Base-by-base conservation (phyloP, 2,797 vertebrate species). In the Epinephelus coioides region DNA sequence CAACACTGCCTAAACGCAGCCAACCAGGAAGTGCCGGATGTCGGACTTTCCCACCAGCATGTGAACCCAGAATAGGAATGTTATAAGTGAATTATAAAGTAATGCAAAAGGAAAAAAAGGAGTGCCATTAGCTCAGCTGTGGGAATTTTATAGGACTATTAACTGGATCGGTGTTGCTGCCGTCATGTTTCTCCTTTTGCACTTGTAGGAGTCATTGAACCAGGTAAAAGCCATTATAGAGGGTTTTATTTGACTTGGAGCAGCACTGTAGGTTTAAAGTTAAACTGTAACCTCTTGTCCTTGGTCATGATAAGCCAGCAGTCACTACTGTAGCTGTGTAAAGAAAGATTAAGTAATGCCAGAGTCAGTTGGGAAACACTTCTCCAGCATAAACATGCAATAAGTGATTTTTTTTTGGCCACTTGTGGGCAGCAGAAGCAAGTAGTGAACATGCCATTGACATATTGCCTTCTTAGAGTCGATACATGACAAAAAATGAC, bases 201-300 rank as follows among this genome's bases (percentile, higher is more conserved):
- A 7, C 2, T 6, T 44, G 40, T 9, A 17, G 23, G 62, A 69
- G 73, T 65, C 57, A 61, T 27, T 69, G 54, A 69, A 47, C 3
- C 64, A 10, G 56, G 23, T 46, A 19, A 72, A 23, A 19, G 18
- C 1, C 53, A 2, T 18, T 19, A 8, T 17, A 53, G 15, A 65
- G 78, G 80, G 73, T 78, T 55, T 56, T 83, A 38, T 83, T 86
- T 86, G 81, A 75, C 76, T 66, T 61, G 1, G 3, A 70, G 60
- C 71, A 7, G 18, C 34, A 23, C n/a, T 51, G 38, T 38, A 8
- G 69, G 11, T 65, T 69, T 44, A 25, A 72, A 76, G 86, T 86
- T 85, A 89, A 89, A 81, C 23, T 88, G 40, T 83, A 85, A 86
- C 71, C 46, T 34, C 57, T 44, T 8, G 84, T 73, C 76, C 78